Conservation (phyloP, 2,113 vertebrate genomes). For the Copsychus sechellarum region DNA sequence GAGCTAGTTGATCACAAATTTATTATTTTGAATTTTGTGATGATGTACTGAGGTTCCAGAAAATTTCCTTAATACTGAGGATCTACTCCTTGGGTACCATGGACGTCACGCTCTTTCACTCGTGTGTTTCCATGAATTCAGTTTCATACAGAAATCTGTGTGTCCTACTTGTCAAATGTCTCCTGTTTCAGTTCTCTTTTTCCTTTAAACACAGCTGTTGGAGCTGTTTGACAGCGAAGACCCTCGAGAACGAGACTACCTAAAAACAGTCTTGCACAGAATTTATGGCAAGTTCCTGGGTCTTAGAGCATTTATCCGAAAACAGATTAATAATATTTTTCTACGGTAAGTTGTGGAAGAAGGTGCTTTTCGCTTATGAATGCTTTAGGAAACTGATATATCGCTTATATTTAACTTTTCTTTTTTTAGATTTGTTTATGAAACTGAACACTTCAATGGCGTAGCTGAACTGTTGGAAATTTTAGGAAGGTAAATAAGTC, state of each 20-base stretch:
- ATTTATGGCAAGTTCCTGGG: conserved; percentile 99
- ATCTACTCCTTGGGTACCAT: neutral
- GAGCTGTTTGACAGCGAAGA: conserved; percentile 99
- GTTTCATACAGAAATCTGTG: neutral
- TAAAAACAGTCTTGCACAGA: conserved; percentile 99
- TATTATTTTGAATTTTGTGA: neutral
- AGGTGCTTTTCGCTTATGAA: neutral
- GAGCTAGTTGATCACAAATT: neutral
- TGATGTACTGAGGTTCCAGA: neutral
- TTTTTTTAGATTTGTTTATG: conserved; percentile 96
- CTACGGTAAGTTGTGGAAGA: conserved; percentile 88
- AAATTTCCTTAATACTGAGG: neutral
- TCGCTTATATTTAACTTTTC: conserved; percentile 13
- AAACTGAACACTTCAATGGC: conserved; percentile 99
- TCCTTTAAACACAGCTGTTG: conserved; percentile 83
- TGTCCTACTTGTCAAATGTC: neutral
- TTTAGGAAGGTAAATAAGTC: conserved; percentile 90
- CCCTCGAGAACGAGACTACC: conserved; percentile 97
- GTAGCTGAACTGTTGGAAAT: conserved; percentile 99
- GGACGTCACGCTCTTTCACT: neutral
- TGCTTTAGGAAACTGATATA: neutral
- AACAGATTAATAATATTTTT: conserved; percentile 99
- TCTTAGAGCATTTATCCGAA: conserved; percentile 99
- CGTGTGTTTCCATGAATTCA: neutral
- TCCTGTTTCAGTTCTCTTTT: conserved; percentile 15